A percentile compares a stretch with the other conserved stretches of the same genome.
phyloP scores from a whole-genome alignment of 2,888 invertebrate species.

The Esperia sulphurella region DNA sequence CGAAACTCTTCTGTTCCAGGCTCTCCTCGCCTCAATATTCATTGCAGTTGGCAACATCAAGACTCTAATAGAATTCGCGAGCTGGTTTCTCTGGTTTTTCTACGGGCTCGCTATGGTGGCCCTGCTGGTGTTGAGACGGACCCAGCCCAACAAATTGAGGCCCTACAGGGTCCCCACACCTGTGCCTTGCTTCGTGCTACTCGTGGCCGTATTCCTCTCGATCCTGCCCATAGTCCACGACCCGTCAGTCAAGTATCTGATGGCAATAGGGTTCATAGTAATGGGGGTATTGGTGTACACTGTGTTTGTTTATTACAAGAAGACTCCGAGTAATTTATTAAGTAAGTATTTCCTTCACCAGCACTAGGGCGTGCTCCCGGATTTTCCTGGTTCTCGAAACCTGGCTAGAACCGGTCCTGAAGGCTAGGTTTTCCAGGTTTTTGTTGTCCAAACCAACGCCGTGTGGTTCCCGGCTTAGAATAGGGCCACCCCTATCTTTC shows the following conservation, averaged over 20 bases:
- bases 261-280: conserved; percentile 85
- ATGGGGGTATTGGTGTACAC: conserved; percentile 86
- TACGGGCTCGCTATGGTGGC: conserved; percentile 91
- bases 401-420: no score
- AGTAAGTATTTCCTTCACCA: no score
- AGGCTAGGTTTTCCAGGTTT: no score
- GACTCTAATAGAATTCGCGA: conserved; percentile 90
- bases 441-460: no score
- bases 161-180: conserved; percentile 87
- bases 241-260: conserved; percentile 87
- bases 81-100: conserved; percentile 93
- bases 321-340: conserved; percentile 79
- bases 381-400: no score
- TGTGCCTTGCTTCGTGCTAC: conserved; percentile 85
- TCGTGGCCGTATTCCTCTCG: conserved; percentile 85
- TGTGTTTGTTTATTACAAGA: conserved; percentile 85
- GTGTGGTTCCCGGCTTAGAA: no score
- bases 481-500: no score
- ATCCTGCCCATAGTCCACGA: conserved; percentile 86
- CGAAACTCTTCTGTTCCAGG: conserved; percentile 60
- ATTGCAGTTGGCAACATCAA: conserved; percentile 86
- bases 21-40: conserved; percentile 83
- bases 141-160: conserved; percentile 82
- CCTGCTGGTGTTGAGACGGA: conserved; percentile 84
- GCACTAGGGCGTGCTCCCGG: no score